Conservation (phyloP, 2,888 invertebrate species). For the Phyto melanocephala region DNA sequence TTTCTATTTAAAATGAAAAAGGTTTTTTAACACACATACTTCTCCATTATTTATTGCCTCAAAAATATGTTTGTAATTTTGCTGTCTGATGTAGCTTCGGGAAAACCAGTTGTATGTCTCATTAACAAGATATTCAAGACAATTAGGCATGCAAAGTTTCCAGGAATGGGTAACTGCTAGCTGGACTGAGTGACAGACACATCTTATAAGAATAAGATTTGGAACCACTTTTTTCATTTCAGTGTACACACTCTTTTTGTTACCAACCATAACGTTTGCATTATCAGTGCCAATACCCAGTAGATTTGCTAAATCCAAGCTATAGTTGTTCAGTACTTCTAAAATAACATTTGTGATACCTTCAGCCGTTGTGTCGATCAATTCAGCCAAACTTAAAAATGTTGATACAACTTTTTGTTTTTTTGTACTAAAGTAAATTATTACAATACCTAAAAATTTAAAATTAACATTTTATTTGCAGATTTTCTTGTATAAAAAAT, state of each 20-base stretch:
- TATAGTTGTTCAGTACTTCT: constrained; percentile 10
- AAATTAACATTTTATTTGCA: no score
- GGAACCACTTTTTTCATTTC: background rate
- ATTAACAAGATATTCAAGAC: background rate
- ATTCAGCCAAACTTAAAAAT: no score
- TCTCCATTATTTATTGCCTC: constrained; percentile 15
- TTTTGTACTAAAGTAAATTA: no score
- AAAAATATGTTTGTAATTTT: constrained; percentile 10
- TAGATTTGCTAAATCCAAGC: constrained; percentile 41
- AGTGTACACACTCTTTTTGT: background rate
- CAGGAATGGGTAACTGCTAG: background rate
- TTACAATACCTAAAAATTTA: no score
- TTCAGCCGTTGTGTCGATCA: constrained; percentile 45
- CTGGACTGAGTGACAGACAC: background rate
- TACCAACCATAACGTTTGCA: constrained; percentile 7
- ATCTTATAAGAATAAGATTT: background rate
- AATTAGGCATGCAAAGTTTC: background rate
- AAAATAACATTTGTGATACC: constrained; percentile 31
- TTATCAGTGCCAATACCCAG: constrained; percentile 3
- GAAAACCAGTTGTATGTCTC: constrained; percentile 18
- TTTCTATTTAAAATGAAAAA: background rate
- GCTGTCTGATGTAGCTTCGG: background rate
- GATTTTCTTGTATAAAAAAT: no score
- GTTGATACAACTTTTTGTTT: no score
- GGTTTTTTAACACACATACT: background rate